phyloP scores from a whole-genome alignment of 1,140 invertebrate species.

The Ceratosolen solmsi region DNA sequence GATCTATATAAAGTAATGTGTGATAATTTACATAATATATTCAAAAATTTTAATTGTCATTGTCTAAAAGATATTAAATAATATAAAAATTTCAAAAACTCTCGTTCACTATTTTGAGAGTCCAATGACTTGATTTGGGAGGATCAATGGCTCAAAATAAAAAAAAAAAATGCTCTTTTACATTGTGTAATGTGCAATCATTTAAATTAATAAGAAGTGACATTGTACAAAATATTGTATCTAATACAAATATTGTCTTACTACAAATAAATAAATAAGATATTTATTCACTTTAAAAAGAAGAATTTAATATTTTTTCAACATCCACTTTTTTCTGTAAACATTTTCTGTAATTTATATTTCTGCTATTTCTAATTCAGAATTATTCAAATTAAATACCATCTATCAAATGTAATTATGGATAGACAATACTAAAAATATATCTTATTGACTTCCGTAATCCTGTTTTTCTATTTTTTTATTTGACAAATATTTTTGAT shows the following conservation, averaged over 20 bases:
- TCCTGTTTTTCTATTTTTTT: no score
- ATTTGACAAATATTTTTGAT: no score
- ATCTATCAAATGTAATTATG: no score
- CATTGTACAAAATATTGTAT: slow-evolving; percentile 67
- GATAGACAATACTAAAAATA: no score
- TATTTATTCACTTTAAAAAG: slow-evolving; percentile 67
- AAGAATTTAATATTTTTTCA: no score
- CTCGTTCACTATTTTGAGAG: background rate
- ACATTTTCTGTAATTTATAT: no score
- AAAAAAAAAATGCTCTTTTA: slow-evolving; percentile 36
- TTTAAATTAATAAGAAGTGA: slow-evolving; percentile 58
- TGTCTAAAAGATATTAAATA: background rate
- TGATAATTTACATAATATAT: slow-evolving; percentile 12
- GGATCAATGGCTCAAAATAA: slow-evolving; percentile 6
- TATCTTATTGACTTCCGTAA: no score
- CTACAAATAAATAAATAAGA: slow-evolving; percentile 67
- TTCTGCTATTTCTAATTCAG: no score
- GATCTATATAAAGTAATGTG: background rate
- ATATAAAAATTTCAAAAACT: background rate
- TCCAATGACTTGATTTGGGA: background rate
- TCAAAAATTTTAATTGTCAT: background rate
- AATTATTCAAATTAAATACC: no score
- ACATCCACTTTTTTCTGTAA: no score
- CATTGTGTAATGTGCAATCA: slow-evolving; percentile 67
- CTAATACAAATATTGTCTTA: slow-evolving; percentile 67